A percentile compares a stretch with the other conserved stretches of the same genome.
Conservation (phyloP, 2,888 invertebrate genomes). For the Hydrotaea diabolus region DNA sequence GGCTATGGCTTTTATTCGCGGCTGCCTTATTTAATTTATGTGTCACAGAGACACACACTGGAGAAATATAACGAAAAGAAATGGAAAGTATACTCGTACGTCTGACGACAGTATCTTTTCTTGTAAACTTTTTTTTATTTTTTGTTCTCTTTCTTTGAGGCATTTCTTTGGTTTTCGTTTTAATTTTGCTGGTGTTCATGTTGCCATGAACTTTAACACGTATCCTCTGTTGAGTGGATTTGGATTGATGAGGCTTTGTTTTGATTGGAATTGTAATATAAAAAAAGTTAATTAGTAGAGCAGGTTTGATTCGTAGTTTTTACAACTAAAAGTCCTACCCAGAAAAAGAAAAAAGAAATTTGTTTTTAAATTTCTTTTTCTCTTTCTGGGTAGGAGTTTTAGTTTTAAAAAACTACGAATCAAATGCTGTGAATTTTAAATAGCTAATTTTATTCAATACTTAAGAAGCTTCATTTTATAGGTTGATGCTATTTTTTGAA, state of each 20-base stretch:
- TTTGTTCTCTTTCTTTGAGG: neutral
- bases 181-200: neutral
- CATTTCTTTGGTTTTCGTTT: neutral
- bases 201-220: neutral
- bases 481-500: too few relatives aligned
- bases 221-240: neutral
- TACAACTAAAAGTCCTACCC: too few relatives aligned
- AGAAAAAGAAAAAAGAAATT: too few relatives aligned
- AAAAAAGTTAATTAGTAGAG: neutral
- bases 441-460: too few relatives aligned
- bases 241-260: neutral
- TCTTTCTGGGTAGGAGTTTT: too few relatives aligned
- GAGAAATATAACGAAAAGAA: neutral
- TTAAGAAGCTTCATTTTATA: too few relatives aligned
- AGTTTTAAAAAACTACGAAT: too few relatives aligned
- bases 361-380: neutral
- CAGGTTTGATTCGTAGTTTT: too few relatives aligned
- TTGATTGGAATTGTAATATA: neutral
- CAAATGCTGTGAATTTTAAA: too few relatives aligned
- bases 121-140: conserved; percentile 5
- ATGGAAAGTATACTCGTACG: conserved; percentile 8
- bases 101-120: neutral
- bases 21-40: conserved; percentile 28
- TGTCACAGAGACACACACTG: neutral
- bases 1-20: neutral